Evolutionary conservation across 2,888 invertebrate genomes (phyloP).

Genomic region (Drosophila meridionalis): DNA sequence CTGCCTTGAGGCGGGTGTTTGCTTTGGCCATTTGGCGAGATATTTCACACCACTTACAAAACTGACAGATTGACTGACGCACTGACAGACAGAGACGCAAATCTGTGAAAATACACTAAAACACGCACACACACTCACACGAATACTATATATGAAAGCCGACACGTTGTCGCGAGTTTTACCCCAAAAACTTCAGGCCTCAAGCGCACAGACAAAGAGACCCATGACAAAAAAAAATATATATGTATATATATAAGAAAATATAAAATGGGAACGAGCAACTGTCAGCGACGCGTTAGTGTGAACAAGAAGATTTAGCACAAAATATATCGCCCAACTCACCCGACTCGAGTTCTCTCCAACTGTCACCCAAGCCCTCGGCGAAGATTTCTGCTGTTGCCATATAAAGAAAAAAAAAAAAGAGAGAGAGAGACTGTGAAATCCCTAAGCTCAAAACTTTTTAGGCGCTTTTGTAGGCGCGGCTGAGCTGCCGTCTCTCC

Average conservation of each 20-base stretch:
- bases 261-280: conserved; percentile 61
- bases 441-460: conserved; percentile 55
- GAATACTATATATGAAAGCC: conserved; percentile 11
- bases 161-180: conserved; percentile 31
- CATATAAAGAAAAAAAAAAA: conserved; percentile 13
- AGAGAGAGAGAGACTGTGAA: conserved; percentile 16
- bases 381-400: conserved; percentile 30
- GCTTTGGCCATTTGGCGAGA: conserved; percentile 72
- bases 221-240: conserved; percentile 12
- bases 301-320: conserved; percentile 77
- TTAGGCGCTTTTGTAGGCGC: conserved; percentile 63
- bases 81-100: conserved; percentile 51
- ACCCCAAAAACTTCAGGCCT: conserved; percentile 33
- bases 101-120: conserved; percentile 47
- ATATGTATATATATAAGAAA: conserved; percentile 24
- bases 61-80: conserved; percentile 37
- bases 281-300: conserved; percentile 76
- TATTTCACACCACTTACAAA: conserved; percentile 66
- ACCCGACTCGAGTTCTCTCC: conserved; percentile 13
- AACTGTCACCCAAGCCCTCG: conserved; percentile 41
- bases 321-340: conserved; percentile 63
- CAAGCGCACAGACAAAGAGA: conserved; percentile 26
- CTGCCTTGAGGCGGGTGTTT: conserved; percentile 65
- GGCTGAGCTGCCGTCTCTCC: conserved; percentile 27
- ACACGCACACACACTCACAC: conserved; percentile 19